A percentile compares a stretch with the other conserved stretches of the same genome.
These are phyloP conservation scores for Drosophila nikananu DNA, from an alignment of 1,140 invertebrate species.

Conservation along the genomic window DNA sequence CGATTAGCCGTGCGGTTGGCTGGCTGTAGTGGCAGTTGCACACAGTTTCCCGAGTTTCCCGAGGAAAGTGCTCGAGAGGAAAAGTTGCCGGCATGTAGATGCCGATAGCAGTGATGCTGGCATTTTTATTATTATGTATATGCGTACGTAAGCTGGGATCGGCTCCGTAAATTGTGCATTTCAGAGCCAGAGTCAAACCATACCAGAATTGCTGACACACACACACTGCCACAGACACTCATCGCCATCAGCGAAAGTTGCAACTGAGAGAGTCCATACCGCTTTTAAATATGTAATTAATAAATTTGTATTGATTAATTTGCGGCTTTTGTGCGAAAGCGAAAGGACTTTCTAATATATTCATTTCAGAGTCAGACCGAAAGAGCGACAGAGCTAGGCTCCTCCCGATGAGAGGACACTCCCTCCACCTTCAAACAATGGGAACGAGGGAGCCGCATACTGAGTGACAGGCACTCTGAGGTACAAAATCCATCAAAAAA, in stretches of 20 bases:
- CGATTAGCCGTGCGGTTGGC: slow-evolving; percentile 67
- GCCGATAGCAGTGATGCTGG: slow-evolving; percentile 49
- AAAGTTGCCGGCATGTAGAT: slow-evolving; percentile 53
- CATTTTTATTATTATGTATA: slow-evolving; percentile 64
- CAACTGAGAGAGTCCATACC: slow-evolving; percentile 4
- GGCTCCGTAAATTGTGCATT: slow-evolving; percentile 46
- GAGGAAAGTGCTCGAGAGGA: slow-evolving; percentile 52
- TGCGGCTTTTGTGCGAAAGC: slow-evolving; percentile 43
- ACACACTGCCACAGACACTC: not conserved
- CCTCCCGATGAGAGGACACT: slow-evolving; percentile 28
- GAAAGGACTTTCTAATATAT: slow-evolving; percentile 57
- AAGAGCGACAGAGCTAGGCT: not conserved
- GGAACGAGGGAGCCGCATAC: slow-evolving; percentile 16
- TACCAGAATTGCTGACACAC: slow-evolving; percentile 56
- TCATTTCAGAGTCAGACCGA: slow-evolving; percentile 3
- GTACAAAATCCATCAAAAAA: slow-evolving; percentile 42
- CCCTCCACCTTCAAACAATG: slow-evolving; percentile 21
- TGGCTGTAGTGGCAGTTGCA: slow-evolving; percentile 15
- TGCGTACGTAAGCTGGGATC: slow-evolving; percentile 62
- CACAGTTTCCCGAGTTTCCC: slow-evolving; percentile 16
- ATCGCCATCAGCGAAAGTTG: slow-evolving; percentile 49
- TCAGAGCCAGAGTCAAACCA: slow-evolving; percentile 36
- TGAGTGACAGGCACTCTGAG: slow-evolving; percentile 41
- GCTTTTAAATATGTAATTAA: slow-evolving; percentile 62
- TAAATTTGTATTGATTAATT: slow-evolving; percentile 57